Evolutionary conservation across 1,140 invertebrate species (phyloP).

Genomic region (Lerema accius): DNA sequence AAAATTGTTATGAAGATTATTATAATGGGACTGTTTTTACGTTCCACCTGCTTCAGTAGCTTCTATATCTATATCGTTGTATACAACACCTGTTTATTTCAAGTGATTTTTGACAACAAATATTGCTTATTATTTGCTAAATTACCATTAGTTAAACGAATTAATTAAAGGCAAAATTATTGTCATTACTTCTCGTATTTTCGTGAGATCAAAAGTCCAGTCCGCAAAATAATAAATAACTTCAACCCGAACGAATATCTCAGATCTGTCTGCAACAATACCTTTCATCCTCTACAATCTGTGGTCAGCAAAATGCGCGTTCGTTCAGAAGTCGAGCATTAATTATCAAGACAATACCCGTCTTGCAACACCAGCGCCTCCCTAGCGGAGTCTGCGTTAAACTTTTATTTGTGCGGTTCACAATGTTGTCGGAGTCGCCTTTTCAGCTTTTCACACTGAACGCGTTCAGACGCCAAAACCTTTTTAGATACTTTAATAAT

Average conservation of each 20-base stretch:
- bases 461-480: slow-evolving; percentile 6
- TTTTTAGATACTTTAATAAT: not conserved
- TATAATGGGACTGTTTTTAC: too few relatives aligned
- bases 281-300: slow-evolving; percentile 20
- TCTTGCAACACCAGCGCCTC: slow-evolving; percentile 17
- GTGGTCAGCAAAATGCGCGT: slow-evolving; percentile 25
- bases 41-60: too few relatives aligned
- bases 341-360: slow-evolving; percentile 29
- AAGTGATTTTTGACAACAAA: too few relatives aligned
- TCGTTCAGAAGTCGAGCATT: slow-evolving; percentile 17
- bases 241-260: not conserved
- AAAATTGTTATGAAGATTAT: too few relatives aligned
- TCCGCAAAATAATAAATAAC: too few relatives aligned
- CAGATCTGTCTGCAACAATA: slow-evolving; percentile 4
- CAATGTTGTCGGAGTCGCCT: slow-evolving; percentile 17
- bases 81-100: too few relatives aligned
- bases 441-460: slow-evolving; percentile 5
- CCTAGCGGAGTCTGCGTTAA: slow-evolving; percentile 36
- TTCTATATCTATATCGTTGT: too few relatives aligned
- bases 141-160: too few relatives aligned
- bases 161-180: too few relatives aligned
- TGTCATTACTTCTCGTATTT: too few relatives aligned
- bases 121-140: too few relatives aligned
- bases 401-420: slow-evolving; percentile 49
- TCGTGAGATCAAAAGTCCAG: too few relatives aligned